A percentile compares a stretch with the other conserved stretches of the same genome.
Evolutionary conservation across 2,888 invertebrate species (phyloP).

Genomic region (Boloria selene): DNA sequence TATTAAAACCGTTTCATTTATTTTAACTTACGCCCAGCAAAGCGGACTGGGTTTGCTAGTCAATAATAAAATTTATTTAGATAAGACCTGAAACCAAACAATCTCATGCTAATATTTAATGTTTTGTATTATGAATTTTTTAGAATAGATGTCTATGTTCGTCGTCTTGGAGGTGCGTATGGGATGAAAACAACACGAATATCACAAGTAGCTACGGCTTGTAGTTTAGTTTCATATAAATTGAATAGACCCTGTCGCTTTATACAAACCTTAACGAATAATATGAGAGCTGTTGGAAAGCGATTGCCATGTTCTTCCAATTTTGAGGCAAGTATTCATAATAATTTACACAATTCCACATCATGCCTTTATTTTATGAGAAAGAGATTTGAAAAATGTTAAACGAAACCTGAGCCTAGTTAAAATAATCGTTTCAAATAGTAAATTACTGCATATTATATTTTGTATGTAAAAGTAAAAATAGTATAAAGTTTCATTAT

Average conservation of each 20-base stretch:
- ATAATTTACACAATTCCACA: background rate
- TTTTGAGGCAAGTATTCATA: slow-evolving; percentile 60
- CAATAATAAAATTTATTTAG: too few species aligned
- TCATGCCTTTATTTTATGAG: background rate
- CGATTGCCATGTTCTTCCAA: slow-evolving; percentile 66
- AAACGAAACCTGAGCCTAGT: too few species aligned
- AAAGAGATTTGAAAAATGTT: too few species aligned
- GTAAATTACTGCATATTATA: too few species aligned
- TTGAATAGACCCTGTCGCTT: slow-evolving; percentile 84
- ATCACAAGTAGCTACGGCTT: slow-evolving; percentile 80
- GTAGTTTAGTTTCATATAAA: slow-evolving; percentile 84
- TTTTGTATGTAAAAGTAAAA: too few species aligned
- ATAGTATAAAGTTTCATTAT: background rate
- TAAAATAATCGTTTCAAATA: too few species aligned
- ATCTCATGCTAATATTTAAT: too few species aligned
- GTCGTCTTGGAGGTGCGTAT: slow-evolving; percentile 89
- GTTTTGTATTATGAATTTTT: background rate
- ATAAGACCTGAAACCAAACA: too few species aligned
- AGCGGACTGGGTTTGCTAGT: too few species aligned
- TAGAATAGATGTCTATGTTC: slow-evolving; percentile 61
- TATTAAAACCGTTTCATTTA: too few species aligned
- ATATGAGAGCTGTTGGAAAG: slow-evolving; percentile 83
- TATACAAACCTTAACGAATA: slow-evolving; percentile 82
- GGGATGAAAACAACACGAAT: slow-evolving; percentile 87
- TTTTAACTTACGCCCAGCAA: too few species aligned